These are phyloP conservation scores for Solea solea DNA, from an alignment of 2,113 vertebrate species.

Conservation along the genomic window DNA sequence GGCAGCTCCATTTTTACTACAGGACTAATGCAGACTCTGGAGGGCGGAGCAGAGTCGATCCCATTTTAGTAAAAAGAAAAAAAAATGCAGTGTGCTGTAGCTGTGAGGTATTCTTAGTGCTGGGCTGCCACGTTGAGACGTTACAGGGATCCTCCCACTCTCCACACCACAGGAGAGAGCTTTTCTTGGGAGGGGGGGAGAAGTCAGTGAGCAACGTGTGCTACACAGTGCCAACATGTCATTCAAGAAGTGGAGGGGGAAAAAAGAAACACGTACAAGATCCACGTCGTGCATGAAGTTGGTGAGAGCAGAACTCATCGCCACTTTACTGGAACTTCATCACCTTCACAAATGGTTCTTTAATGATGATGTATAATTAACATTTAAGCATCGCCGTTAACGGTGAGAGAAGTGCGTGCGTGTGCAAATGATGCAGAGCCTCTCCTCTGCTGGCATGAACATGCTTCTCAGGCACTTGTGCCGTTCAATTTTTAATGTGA, in stretches of 20 bases:
- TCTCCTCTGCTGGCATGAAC: slow-evolving; percentile 36
- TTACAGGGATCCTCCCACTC: slow-evolving; percentile 74
- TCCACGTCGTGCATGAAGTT: neutral
- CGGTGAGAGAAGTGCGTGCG: slow-evolving; percentile 24
- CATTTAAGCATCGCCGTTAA: slow-evolving; percentile 39
- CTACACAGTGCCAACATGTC: slow-evolving; percentile 58
- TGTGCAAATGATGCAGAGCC: slow-evolving; percentile 19
- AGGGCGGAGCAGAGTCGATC: slow-evolving; percentile 29
- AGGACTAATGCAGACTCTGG: slow-evolving; percentile 13
- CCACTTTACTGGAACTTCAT: slow-evolving; percentile 2
- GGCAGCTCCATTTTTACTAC: neutral
- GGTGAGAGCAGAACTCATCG: slow-evolving; percentile 4
- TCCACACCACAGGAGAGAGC: slow-evolving; percentile 41
- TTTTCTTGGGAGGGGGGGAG: neutral
- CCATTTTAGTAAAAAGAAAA: slow-evolving; percentile 13
- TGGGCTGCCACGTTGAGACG: slow-evolving; percentile 81
- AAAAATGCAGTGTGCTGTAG: slow-evolving; percentile 21
- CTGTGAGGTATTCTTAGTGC: slow-evolving; percentile 62
- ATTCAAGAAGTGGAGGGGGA: neutral
- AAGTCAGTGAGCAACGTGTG: slow-evolving; percentile 50
- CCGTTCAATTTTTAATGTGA: slow-evolving; percentile 47
- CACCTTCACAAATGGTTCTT: slow-evolving; percentile 27
- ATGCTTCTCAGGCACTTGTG: slow-evolving; percentile 39
- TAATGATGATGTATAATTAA: slow-evolving; percentile 57
- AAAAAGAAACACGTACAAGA: slow-evolving; percentile 10